These are phyloP conservation scores for Marcusenius ussheri DNA, from an alignment of 2,113 vertebrate genomes.

Conservation along the genomic window DNA sequence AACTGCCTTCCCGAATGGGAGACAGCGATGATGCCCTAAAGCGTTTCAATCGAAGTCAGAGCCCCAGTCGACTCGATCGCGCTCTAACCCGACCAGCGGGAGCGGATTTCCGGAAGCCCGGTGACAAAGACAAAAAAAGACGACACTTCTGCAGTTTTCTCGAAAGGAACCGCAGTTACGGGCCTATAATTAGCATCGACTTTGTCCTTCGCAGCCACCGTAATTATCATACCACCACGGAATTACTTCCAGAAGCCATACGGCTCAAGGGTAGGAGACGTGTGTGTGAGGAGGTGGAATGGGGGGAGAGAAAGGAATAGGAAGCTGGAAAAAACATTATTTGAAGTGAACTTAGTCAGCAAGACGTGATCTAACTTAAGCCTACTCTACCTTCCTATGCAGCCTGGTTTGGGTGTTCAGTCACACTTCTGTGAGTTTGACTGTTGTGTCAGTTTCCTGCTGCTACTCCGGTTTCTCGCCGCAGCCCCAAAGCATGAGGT, in stretches of 20 bases:
- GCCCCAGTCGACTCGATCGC: background rate
- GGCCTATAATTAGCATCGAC: background rate
- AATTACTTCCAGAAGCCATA: background rate
- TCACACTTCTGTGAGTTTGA: background rate
- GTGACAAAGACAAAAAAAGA: background rate
- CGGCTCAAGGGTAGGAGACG: background rate
- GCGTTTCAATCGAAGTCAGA: background rate
- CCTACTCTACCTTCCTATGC: background rate
- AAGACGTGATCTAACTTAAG: background rate
- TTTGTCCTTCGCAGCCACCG: background rate
- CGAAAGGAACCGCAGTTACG: background rate
- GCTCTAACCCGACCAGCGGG: background rate
- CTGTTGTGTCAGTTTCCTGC: background rate
- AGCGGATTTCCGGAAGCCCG: background rate
- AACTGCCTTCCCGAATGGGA: background rate
- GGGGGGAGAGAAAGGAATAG: background rate
- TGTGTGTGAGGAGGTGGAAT: background rate
- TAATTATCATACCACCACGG: slow-evolving; percentile 9
- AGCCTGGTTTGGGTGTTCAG: background rate
- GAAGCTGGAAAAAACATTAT: background rate
- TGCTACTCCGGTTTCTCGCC: background rate
- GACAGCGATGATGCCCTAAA: background rate
- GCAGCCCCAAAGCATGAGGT: background rate
- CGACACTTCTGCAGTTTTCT: background rate
- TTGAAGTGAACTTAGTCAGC: background rate